A percentile compares a stretch with the other conserved stretches of the same genome.
phyloP scores from a whole-genome alignment of 2,888 invertebrate species.

The Calameuta idolon region DNA sequence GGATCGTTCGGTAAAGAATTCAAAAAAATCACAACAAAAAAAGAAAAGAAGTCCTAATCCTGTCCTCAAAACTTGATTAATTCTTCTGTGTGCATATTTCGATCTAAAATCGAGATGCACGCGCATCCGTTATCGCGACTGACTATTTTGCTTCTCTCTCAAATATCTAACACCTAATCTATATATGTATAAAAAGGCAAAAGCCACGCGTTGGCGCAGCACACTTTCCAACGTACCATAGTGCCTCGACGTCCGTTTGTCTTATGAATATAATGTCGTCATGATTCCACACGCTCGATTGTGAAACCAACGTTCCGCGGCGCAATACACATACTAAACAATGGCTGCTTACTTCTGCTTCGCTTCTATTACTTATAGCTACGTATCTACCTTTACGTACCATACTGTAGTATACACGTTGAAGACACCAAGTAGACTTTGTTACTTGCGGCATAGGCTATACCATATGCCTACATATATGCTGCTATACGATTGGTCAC shows the following conservation, averaged over 20 bases:
- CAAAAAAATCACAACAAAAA: background rate
- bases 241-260: slow-evolving; percentile 24
- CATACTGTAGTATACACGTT: background rate
- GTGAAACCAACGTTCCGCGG: slow-evolving; percentile 42
- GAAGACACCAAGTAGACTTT: background rate
- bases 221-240: slow-evolving; percentile 16
- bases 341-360: slow-evolving; percentile 32
- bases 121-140: background rate
- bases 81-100: background rate
- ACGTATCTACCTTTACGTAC: background rate
- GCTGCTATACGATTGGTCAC: background rate
- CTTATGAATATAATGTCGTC: slow-evolving; percentile 50
- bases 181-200: background rate
- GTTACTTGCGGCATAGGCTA: background rate
- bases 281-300: slow-evolving; percentile 53
- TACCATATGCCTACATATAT: background rate
- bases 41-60: background rate
- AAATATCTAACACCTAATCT: background rate
- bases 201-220: slow-evolving; percentile 4
- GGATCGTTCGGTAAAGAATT: background rate
- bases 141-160: background rate
- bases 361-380: background rate
- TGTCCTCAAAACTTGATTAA: background rate
- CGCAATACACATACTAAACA: slow-evolving; percentile 46
- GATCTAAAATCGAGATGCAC: background rate